Percentiles rank a stretch among this genome's conserved stretches.
phyloP scores from a whole-genome alignment of 2,113 vertebrate genomes.

The Pteruthius melanotis region DNA sequence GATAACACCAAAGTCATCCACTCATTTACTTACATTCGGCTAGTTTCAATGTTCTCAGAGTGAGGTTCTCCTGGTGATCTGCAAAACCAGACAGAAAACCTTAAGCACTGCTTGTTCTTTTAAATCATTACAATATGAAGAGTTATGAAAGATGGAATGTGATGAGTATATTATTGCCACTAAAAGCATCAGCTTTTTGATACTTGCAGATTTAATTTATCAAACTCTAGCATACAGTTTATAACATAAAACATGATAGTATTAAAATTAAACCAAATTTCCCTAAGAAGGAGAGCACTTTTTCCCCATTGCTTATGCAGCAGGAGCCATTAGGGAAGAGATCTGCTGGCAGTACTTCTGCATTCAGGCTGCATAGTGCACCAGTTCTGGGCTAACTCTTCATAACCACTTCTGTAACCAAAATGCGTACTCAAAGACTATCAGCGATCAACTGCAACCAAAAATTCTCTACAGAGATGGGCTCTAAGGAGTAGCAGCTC shows the following conservation, averaged over 20 bases:
- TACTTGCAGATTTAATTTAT: not conserved
- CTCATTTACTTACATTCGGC: conserved; percentile 93
- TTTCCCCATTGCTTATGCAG: not conserved
- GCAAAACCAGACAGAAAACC: conserved; percentile 68
- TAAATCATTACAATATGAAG: not conserved
- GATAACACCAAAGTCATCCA: not conserved
- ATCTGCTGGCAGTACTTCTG: not conserved
- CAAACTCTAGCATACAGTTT: not conserved
- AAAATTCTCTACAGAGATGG: not conserved
- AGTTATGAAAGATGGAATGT: not conserved
- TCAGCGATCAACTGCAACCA: not conserved
- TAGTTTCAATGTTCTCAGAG: conserved; percentile 88
- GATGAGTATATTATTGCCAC: not conserved
- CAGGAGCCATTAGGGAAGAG: not conserved
- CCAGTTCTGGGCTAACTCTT: not conserved
- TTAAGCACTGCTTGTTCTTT: not conserved
- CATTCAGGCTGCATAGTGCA: not conserved
- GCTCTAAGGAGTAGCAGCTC: not conserved
- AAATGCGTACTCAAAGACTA: not conserved
- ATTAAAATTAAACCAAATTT: not conserved
- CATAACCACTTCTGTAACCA: not conserved
- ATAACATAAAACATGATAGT: not conserved
- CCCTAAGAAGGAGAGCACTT: not conserved
- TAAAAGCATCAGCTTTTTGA: not conserved
- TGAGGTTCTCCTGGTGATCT: conserved; percentile 84